These are phyloP conservation scores for Paralichthys olivaceus DNA, from an alignment of 2,113 vertebrate genomes.

Conservation along the genomic window DNA sequence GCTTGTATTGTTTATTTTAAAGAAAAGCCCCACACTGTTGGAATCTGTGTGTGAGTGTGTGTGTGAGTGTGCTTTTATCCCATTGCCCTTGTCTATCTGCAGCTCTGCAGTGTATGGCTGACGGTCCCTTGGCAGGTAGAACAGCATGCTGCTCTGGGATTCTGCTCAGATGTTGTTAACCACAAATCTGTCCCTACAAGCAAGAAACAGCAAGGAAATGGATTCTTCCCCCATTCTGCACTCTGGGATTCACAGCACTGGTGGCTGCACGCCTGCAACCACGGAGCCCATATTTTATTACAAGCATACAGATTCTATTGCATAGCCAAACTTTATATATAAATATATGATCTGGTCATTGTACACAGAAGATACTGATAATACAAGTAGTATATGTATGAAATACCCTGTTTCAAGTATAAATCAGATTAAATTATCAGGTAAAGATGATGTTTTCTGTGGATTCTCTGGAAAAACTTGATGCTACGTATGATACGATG, in stretches of 20 bases:
- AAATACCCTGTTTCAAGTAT: neutral
- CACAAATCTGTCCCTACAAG: constrained; percentile 63
- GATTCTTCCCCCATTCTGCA: constrained; percentile 39
- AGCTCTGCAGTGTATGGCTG: constrained; percentile 32
- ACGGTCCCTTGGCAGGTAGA: constrained; percentile 58
- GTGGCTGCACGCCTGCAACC: constrained; percentile 28
- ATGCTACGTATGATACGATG: too few relatives aligned
- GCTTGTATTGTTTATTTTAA: neutral
- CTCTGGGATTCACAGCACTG: constrained; percentile 13
- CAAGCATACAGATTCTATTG: constrained; percentile 28
- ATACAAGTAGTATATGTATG: neutral
- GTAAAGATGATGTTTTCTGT: neutral
- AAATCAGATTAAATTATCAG: neutral
- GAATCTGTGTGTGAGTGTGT: constrained; percentile 14
- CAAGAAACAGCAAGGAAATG: constrained; percentile 53
- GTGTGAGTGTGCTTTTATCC: constrained; percentile 8
- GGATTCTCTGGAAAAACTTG: too few relatives aligned
- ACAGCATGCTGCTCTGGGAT: constrained; percentile 51
- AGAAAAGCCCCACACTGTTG: constrained; percentile 4
- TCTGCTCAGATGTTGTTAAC: constrained; percentile 63
- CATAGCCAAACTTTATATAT: constrained; percentile 20
- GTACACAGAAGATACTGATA: neutral
- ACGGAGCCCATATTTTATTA: constrained; percentile 38
- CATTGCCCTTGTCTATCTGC: constrained; percentile 17
- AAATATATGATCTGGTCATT: constrained; percentile 25